Evolutionary conservation across 37 sponge, comb jelly and placozoan genomes (phyloP).

Genomic region (Spongilla lacustris): DNA sequence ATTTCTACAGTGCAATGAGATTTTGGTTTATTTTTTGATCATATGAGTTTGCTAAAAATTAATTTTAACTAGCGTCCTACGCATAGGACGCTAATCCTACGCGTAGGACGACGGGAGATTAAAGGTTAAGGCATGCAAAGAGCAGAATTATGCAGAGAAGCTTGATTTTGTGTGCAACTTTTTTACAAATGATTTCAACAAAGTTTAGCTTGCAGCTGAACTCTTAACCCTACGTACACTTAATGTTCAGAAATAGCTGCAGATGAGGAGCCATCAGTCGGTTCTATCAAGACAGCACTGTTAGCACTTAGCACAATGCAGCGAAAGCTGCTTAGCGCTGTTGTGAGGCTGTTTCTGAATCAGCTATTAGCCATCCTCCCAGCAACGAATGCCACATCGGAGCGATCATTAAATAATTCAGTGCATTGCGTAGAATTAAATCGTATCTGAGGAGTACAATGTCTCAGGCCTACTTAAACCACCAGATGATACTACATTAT

Average conservation of each 20-base stretch:
- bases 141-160: slow-evolving; percentile 39
- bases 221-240: slow-evolving; percentile 41
- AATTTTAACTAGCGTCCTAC: too few species aligned
- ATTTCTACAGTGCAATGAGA: too few species aligned
- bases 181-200: slow-evolving; percentile 48
- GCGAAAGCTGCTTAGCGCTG: slow-evolving; percentile 21
- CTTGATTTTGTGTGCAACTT: slow-evolving; percentile 42
- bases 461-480: slow-evolving; percentile 67
- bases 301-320: slow-evolving; percentile 21
- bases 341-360: slow-evolving; percentile 66
- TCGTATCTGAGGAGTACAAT: slow-evolving; percentile 77
- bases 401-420: slow-evolving; percentile 77
- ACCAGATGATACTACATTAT: slow-evolving; percentile 71
- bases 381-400: slow-evolving; percentile 78
- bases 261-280: slow-evolving; percentile 28
- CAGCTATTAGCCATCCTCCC: slow-evolving; percentile 71
- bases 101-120: too few species aligned
- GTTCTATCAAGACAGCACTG: slow-evolving; percentile 43
- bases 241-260: slow-evolving; percentile 24
- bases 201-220: slow-evolving; percentile 51
- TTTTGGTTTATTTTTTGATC: too few species aligned
- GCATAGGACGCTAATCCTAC: too few species aligned
- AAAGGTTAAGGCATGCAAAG: slow-evolving; percentile 53
- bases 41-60: too few species aligned
- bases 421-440: slow-evolving; percentile 76